phyloP scores from a whole-genome alignment of 2,113 vertebrate genomes.

The Gracilinanus agilis region DNA sequence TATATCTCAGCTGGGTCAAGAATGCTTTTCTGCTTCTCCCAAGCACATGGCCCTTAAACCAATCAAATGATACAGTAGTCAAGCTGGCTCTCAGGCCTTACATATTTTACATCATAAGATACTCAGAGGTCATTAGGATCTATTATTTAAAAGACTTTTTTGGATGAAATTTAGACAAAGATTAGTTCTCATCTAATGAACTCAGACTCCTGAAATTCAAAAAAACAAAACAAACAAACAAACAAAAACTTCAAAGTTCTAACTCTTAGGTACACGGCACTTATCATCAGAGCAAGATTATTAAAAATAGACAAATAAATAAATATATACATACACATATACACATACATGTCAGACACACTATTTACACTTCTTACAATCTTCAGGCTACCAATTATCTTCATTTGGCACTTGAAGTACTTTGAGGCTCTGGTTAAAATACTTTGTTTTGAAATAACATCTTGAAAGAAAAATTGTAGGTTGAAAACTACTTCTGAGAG shows the following conservation, averaged over 20 bases:
- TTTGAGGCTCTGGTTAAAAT: constrained; percentile 31
- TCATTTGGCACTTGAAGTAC: neutral
- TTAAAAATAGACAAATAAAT: neutral
- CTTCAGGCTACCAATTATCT: constrained; percentile 4
- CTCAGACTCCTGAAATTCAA: constrained; percentile 22
- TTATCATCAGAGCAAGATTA: neutral
- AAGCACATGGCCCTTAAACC: neutral
- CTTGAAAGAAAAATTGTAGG: neutral
- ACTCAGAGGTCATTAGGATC: neutral
- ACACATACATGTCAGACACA: neutral
- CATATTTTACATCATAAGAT: neutral
- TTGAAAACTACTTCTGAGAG: neutral
- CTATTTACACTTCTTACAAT: neutral
- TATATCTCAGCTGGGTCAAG: neutral
- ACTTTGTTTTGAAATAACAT: constrained; percentile 5
- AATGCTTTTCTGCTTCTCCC: neutral
- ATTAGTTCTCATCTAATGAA: neutral
- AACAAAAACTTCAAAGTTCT: neutral
- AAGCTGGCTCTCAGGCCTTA: neutral
- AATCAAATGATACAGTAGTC: neutral
- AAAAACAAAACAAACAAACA: neutral
- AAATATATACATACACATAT: too few species aligned
- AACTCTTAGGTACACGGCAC: neutral
- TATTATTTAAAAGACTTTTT: constrained; percentile 39
- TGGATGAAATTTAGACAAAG: neutral